Base-by-base conservation (phyloP, 2,113 vertebrate genomes). In the Cichladusa arquata region DNA sequence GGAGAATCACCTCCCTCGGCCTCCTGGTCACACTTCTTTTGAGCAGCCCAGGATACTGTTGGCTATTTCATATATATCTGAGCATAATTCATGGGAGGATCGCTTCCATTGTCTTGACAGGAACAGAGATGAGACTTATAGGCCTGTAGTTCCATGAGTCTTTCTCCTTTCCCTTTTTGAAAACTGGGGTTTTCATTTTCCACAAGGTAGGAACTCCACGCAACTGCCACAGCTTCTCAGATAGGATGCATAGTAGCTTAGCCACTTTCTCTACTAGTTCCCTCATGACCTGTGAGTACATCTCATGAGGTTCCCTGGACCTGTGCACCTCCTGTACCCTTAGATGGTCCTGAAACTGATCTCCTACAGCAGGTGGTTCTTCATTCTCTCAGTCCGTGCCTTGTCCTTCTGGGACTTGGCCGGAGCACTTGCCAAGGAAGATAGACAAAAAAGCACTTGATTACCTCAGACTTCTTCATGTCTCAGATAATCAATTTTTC, bases 1-100 rank as follows among this genome's bases (percentile, higher is more conserved):
- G 20, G 11, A 86, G 7, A 50, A 44, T 44, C 31, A 66, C 22
- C 13, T 34, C 6, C 2, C 44, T 67, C 0, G 0, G 6, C 12
- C 14, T 76, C 20, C 11, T 50, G 25, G 11, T 58, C 31, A 51
- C 11, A 25, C 13, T 50, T 34, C 36, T 58, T 58, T 18, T 7
- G 4, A 36, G 8, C 11, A 67, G 31, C 8, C 25, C 36, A 67
- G 17, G 25, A 17, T 22, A 25, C 6, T 58, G 8, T 9, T 86
- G 24, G 6, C 26, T 58, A 11, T 36, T 66, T 36, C 31, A 50
- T 14, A 4, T 31, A 11, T 42, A 8, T 18, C 36, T 26, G 31
- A 50, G 31, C 5, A 44, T 31, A 44, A 31, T 50, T 76, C 58
- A 22, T 1, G 3, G 50, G 25, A 76, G 8, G 17, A 22, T 58